Percentiles rank a stretch among this genome's conserved stretches.
These are phyloP conservation scores for Diadromus collaris DNA, from an alignment of 2,888 invertebrate species.

Conservation along the genomic window DNA sequence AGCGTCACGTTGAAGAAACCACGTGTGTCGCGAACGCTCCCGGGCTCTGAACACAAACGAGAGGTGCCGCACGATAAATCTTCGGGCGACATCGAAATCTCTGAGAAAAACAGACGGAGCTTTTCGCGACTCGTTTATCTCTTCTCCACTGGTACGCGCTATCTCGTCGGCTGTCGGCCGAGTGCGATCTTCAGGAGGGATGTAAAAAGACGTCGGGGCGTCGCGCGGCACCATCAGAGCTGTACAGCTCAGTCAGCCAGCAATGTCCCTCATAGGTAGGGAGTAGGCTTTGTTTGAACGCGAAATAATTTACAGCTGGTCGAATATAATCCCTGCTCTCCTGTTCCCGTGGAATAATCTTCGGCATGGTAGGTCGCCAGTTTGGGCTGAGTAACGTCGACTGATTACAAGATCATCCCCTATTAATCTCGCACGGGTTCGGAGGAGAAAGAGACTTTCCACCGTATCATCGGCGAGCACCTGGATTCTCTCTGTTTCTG, in stretches of 20 bases:
- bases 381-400: conserved; percentile 22
- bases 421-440: conserved; percentile 50
- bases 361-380: neutral
- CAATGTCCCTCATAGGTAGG: neutral
- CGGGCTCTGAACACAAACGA: conserved; percentile 13
- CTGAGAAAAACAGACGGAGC: conserved; percentile 49
- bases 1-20: conserved; percentile 55
- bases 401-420: conserved; percentile 36
- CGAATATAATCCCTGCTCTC: conserved; percentile 37
- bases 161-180: conserved; percentile 5
- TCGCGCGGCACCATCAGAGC: neutral
- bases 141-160: conserved; percentile 13
- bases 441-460: conserved; percentile 32
- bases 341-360: neutral
- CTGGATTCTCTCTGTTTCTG: conserved; percentile 38
- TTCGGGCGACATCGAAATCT: conserved; percentile 47
- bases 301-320: conserved; percentile 47
- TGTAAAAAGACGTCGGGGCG: conserved; percentile 17
- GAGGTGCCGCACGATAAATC: conserved; percentile 52
- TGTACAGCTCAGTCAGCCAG: neutral
- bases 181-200: conserved; percentile 8
- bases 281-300: conserved; percentile 28
- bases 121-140: conserved; percentile 53
- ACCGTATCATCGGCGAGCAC: conserved; percentile 29
- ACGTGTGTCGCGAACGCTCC: conserved; percentile 34